Conservation (phyloP, 2,888 invertebrate genomes). For the Yponomeuta sedellus region DNA sequence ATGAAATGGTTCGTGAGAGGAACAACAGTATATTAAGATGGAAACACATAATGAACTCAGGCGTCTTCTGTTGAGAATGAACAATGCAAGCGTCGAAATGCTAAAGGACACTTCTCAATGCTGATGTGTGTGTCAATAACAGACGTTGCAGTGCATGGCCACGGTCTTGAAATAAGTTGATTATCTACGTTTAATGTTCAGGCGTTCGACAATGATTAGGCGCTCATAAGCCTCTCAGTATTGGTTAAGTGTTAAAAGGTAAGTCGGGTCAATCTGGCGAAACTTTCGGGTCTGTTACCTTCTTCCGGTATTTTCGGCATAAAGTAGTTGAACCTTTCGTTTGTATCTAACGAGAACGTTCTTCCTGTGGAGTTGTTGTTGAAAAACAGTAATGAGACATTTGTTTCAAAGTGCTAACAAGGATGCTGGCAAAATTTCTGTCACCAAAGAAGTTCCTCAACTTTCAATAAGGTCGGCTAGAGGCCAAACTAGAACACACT, state of each 20-base stretch:
- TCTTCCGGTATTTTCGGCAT: conserved; percentile 66
- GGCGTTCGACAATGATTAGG: conserved; percentile 57
- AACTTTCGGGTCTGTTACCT: conserved; percentile 55
- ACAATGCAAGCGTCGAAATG: neutral
- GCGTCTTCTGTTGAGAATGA: neutral
- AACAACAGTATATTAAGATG: neutral
- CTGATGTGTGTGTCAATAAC: neutral
- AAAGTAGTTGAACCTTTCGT: conserved; percentile 66
- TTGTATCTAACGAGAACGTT: conserved; percentile 69
- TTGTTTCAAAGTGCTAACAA: neutral
- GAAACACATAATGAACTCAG: conserved; percentile 6
- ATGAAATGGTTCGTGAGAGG: neutral
- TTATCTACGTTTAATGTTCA: conserved; percentile 2
- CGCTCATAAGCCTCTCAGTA: conserved; percentile 64
- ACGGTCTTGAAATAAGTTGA: neutral
- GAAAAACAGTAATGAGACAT: conserved; percentile 7
- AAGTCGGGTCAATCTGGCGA: conserved; percentile 55
- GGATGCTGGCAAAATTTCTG: neutral
- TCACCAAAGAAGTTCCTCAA: neutral
- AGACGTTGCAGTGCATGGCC: too few relatives aligned
- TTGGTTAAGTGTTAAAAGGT: conserved; percentile 65
- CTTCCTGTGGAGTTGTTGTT: conserved; percentile 58
- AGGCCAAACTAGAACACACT: neutral
- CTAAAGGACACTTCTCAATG: neutral
- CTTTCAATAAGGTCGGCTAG: neutral